Base-by-base conservation (phyloP, 2,797 vertebrate genomes). In the Tadarida brasiliensis region DNA sequence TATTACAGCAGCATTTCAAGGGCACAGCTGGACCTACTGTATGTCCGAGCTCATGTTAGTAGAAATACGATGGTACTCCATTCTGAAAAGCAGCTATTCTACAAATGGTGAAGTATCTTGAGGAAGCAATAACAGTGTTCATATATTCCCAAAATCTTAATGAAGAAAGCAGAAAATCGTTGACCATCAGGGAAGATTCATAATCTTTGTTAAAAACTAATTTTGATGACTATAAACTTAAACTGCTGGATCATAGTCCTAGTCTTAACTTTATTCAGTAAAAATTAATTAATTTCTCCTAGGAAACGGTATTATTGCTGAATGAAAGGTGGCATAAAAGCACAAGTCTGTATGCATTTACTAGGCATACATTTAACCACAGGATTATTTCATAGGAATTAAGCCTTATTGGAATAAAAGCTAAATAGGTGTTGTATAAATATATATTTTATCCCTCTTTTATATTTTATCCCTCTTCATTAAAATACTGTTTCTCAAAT, bases 381-480 rank as follows among this genome's bases (percentile, higher is more conserved):
- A 63, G 10, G 49, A n/a, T 77, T 94, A 91, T 95, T 96, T 91
- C 87, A 86, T 26, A 92, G 12, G 90, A 97, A 96, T 91, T 90
- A 94, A 84, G 26, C 47, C 44, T 85, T 94, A 87, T 57, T 96
- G 95, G 93, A 98, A 96, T 96, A 96, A 95, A 97, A 97, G n/a
- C 39, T 71, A 94, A 86, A 67, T 63, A 74, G 1, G 17, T 78
- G 0, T 82, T 93, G 24, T 16, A 67, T 87, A 95, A 97, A 80
- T 92, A 30, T 94, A 39, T 87, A 78, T 81, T 93, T 92, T 85
- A 68, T 71, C 11, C 22, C 49, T 84, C 28, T 82, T 92, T n/a
- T 94, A 39, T 87, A 78, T 81, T 93, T 92, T 85, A 68, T 71
- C 11, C 22, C 49, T 84, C 87, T n/a, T 85, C 80, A 91, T 96